These are phyloP conservation scores for Numida meleagris DNA, from an alignment of 2,113 vertebrate genomes.

Conservation along the genomic window DNA sequence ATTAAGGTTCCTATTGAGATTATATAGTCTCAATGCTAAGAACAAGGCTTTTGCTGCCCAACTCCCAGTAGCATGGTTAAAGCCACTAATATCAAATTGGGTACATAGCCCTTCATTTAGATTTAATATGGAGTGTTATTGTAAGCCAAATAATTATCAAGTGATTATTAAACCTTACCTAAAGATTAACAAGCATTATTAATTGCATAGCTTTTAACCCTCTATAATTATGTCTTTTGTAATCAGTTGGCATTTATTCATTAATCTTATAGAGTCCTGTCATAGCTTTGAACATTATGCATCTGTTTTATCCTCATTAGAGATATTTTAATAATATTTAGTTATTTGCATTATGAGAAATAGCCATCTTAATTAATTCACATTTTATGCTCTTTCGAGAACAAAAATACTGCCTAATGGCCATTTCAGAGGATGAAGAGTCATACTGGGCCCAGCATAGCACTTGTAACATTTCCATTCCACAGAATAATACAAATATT, in stretches of 20 bases:
- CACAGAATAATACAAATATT: not conserved
- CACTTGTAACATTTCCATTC: not conserved
- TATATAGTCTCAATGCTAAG: constrained; percentile 20
- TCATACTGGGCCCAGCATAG: not conserved
- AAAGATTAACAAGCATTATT: constrained; percentile 47
- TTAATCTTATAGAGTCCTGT: constrained; percentile 3
- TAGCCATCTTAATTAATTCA: constrained; percentile 45
- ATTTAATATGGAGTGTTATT: constrained; percentile 13
- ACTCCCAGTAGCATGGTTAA: constrained; percentile 15
- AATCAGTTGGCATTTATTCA: constrained; percentile 48
- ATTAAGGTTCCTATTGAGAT: constrained; percentile 58
- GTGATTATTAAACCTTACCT: constrained; percentile 53
- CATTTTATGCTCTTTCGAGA: constrained; percentile 10
- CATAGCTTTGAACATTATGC: not conserved
- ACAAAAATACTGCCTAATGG: not conserved
- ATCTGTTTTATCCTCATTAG: constrained; percentile 36
- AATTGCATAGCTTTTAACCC: constrained; percentile 36
- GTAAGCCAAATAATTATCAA: constrained; percentile 50
- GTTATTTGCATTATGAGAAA: constrained; percentile 59
- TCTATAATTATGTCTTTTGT: constrained; percentile 35
- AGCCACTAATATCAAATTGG: constrained; percentile 8
- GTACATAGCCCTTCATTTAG: constrained; percentile 24
- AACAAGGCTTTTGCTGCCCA: constrained; percentile 3
- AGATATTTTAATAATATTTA: constrained; percentile 58
- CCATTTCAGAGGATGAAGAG: not conserved